phyloP scores from a whole-genome alignment of 2,797 vertebrate species.

The Cercopithecus petaurista region DNA sequence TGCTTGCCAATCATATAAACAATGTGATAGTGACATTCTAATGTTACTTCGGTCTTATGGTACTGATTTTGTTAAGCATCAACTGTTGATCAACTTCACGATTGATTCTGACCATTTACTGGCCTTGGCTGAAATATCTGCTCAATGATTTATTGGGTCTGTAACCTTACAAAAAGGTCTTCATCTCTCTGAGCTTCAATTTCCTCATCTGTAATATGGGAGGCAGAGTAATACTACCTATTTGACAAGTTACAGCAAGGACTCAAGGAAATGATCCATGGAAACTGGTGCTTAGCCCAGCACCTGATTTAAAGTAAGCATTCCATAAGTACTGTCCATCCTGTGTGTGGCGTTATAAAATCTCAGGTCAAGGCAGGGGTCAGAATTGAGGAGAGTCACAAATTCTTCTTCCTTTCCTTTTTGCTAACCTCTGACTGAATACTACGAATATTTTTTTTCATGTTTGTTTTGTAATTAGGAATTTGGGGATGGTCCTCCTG shows the following conservation, averaged over 20 bases:
- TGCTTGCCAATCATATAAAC: not conserved
- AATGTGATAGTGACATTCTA: not conserved
- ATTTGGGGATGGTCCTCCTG: not conserved
- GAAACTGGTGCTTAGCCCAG: not conserved
- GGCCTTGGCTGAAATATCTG: not conserved
- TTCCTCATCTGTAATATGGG: not conserved
- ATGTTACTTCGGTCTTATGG: not conserved
- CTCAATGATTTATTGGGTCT: not conserved
- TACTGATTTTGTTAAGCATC: not conserved
- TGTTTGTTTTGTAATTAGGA: not conserved
- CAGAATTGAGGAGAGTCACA: not conserved
- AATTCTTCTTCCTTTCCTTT: not conserved
- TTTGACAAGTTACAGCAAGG: not conserved
- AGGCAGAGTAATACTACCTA: not conserved
- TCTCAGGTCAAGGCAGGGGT: not conserved
- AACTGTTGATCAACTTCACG: not conserved
- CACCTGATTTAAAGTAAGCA: not conserved
- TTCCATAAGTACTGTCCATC: not conserved
- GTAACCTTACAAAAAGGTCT: not conserved
- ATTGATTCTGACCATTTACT: not conserved
- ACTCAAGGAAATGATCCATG: not conserved
- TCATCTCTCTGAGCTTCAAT: not conserved
- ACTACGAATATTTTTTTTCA: not conserved
- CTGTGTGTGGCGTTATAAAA: fast-evolving
- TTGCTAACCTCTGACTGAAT: not conserved